Evolutionary conservation across 2,888 invertebrate species (phyloP), one percentile per base, ranked within the genome.

Genomic region (Exephanes ischioxanthus): DNA sequence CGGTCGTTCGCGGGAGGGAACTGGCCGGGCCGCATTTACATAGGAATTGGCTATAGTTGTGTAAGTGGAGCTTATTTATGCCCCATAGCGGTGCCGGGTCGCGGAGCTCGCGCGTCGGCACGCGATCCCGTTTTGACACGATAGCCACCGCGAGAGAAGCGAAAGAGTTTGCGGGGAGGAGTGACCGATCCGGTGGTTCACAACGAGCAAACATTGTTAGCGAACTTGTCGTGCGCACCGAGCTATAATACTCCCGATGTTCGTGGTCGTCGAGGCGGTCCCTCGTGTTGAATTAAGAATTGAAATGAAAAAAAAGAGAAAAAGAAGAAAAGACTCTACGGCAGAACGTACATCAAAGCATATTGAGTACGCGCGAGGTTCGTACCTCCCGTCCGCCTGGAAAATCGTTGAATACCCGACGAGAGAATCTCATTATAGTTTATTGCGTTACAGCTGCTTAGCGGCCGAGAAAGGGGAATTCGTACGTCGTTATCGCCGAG

Each of bases 51-150:
- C 45, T 48, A 48, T 87, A 86, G 80, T 87, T 88, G 88, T 89
- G 89, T 91, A 91, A 91, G 91, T 90, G 90, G 89, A 87, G 89
- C 88, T 91, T 92, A 92, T 92, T 92, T 91, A 92, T 91, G 91
- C 88, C 89, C 85, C 83, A 88, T 86, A 87, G 87, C 85, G 86
- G 80, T 58, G 73, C 68, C 85, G 67, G 82, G 72, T 83, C 80
- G 83, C 61, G 70, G 79, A 75, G 79, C 72, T 67, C 61, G 76
- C 45, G 67, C 80, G 70, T 79, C 78, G 85, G 90, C 92, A 92
- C 92, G 92, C 92, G 90, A 92, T 90, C 88, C 83, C 87, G 86
- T 89, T 90, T 87, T 88, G 87, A 89, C 89, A 89, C 88, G 89
- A 89, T 88, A 88, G 84, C 87, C 86, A 82, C 67, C 14, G 61